Percentiles rank a stretch among this genome's conserved stretches.
Conservation (phyloP, 2,888 invertebrate genomes). For the Ashinkailepas kermadecensis region DNA sequence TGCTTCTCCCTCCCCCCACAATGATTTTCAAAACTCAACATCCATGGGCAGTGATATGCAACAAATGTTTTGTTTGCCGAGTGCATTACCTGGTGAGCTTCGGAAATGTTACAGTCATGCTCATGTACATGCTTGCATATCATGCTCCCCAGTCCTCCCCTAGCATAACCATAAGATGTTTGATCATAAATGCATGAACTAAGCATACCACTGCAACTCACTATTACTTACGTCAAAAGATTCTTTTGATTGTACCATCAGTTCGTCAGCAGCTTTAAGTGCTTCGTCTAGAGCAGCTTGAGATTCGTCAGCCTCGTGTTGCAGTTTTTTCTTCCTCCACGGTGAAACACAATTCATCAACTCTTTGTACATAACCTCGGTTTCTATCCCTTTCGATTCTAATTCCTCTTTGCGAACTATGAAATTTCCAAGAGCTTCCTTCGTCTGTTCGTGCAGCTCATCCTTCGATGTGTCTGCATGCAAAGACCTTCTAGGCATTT, state of each 20-base stretch:
- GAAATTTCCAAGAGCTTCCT: neutral
- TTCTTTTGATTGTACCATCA: neutral
- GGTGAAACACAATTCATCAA: slow-evolving; percentile 1
- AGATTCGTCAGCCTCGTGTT: neutral
- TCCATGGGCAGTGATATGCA: too few species aligned
- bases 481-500: neutral
- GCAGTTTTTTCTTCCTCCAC: neutral
- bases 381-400: slow-evolving; percentile 8
- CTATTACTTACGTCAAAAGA: neutral
- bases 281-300: slow-evolving; percentile 2
- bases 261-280: slow-evolving; percentile 1
- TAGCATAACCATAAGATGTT: too few species aligned
- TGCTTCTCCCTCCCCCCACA: too few species aligned
- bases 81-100: too few species aligned
- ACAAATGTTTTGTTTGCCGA: too few species aligned
- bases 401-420: slow-evolving; percentile 1
- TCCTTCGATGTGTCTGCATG: neutral
- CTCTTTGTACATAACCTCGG: slow-evolving; percentile 7
- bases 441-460: neutral
- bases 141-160: too few species aligned
- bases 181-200: too few species aligned
- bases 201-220: too few species aligned
- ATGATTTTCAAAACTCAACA: too few species aligned
- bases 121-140: too few species aligned
- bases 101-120: too few species aligned